Evolutionary conservation across 2,888 invertebrate genomes (phyloP).

Genomic region (Eristalis tenax): DNA sequence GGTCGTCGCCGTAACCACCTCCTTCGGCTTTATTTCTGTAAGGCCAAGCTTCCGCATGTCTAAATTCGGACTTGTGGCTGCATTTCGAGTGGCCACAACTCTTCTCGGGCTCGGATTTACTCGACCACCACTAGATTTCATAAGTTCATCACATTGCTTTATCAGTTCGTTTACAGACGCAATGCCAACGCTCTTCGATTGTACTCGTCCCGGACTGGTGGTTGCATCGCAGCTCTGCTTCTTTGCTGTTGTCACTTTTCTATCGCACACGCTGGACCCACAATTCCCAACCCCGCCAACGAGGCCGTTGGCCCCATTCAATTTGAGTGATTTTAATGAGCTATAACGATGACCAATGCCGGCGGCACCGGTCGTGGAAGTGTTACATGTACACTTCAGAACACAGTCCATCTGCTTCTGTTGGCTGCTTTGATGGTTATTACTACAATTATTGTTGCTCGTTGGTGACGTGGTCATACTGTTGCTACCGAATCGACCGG

Average conservation of each 20-base stretch:
- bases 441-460: constrained; percentile 57
- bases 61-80: constrained; percentile 78
- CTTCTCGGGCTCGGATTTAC: constrained; percentile 72
- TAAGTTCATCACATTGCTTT: constrained; percentile 65
- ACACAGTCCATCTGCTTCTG: constrained; percentile 64
- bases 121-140: constrained; percentile 47
- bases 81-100: constrained; percentile 80
- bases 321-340: constrained; percentile 60
- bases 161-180: constrained; percentile 42
- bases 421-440: constrained; percentile 48
- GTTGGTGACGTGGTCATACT: constrained; percentile 70
- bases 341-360: constrained; percentile 53
- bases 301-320: constrained; percentile 54
- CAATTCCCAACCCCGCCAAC: background rate
- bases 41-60: constrained; percentile 80
- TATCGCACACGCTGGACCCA: constrained; percentile 33
- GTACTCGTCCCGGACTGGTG: constrained; percentile 72
- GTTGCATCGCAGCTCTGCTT: constrained; percentile 73
- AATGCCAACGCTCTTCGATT: constrained; percentile 53
- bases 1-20: constrained; percentile 83
- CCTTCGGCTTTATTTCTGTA: constrained; percentile 78
- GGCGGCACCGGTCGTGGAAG: constrained; percentile 41
- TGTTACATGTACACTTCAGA: constrained; percentile 73
- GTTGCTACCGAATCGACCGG: constrained; percentile 63
- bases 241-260: constrained; percentile 46